Evolutionary conservation across 1,140 invertebrate species (phyloP).

Genomic region (Steinernema khuongi): DNA sequence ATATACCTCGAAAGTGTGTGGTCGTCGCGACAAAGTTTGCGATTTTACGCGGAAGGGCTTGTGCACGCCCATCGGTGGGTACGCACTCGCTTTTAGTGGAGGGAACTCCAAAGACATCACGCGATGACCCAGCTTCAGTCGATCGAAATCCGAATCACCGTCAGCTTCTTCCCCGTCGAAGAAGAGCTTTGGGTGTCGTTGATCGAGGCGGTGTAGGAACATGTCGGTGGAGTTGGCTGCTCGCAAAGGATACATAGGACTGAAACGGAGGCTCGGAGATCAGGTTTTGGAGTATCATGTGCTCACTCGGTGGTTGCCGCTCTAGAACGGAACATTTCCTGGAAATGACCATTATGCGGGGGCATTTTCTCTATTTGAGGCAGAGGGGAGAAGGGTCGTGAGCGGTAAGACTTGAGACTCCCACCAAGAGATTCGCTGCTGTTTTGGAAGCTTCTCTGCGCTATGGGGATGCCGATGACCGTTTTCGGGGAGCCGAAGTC

Average conservation of each 20-base stretch:
- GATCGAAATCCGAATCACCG: background rate
- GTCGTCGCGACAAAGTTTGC: background rate
- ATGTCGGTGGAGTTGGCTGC: background rate
- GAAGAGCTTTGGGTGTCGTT: background rate
- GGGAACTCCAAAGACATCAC: conserved; percentile 6
- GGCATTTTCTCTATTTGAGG: background rate
- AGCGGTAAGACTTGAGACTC: background rate
- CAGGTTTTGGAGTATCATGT: background rate
- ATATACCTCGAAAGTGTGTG: background rate
- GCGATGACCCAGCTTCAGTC: background rate
- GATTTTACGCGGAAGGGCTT: background rate
- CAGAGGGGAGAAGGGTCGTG: background rate
- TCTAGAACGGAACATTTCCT: background rate
- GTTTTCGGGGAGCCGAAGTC: background rate
- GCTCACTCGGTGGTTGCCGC: background rate
- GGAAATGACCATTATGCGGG: background rate
- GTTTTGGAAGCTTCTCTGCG: background rate
- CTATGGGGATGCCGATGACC: background rate
- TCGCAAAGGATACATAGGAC: background rate
- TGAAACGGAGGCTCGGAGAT: background rate
- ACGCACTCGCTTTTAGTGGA: background rate
- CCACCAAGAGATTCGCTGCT: background rate
- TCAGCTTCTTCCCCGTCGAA: background rate
- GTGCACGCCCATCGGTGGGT: background rate
- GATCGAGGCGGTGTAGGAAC: background rate